These are phyloP conservation scores for Mongoloraphidia duomilia DNA, from an alignment of 2,888 invertebrate genomes.

Conservation along the genomic window DNA sequence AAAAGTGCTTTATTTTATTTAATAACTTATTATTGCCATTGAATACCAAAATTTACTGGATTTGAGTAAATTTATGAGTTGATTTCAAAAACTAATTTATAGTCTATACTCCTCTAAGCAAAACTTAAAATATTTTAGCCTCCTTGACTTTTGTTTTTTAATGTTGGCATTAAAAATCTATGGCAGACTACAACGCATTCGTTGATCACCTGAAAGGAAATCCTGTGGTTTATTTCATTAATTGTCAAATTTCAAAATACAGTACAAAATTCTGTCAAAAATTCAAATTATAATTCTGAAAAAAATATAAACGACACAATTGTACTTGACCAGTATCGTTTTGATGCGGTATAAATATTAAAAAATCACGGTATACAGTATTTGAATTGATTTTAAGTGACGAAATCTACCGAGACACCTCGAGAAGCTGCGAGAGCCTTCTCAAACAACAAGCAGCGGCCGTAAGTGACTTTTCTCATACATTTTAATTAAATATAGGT, in stretches of 20 bases:
- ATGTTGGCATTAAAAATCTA: neutral
- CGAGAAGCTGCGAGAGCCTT: slow-evolving; percentile 7
- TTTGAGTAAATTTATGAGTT: too few species aligned
- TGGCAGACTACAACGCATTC: neutral
- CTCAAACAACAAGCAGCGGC: slow-evolving; percentile 8
- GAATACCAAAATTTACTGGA: too few species aligned
- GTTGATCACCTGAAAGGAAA: too few species aligned
- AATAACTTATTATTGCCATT: too few species aligned
- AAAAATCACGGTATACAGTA: neutral
- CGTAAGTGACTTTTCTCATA: slow-evolving; percentile 7
- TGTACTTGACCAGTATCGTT: neutral
- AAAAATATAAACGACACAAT: neutral
- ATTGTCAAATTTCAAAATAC: too few species aligned
- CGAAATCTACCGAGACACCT: slow-evolving; percentile 3
- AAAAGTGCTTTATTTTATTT: too few species aligned
- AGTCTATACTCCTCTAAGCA: too few species aligned
- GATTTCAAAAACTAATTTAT: too few species aligned
- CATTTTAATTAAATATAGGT: slow-evolving; percentile 1
- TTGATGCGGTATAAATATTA: neutral
- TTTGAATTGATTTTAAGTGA: too few species aligned
- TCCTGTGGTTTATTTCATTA: too few species aligned
- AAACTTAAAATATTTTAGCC: too few species aligned
- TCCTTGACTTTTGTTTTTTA: too few species aligned
- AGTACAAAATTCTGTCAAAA: neutral
- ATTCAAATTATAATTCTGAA: neutral